These are phyloP conservation scores for Polypterus senegalus DNA, from an alignment of 2,113 vertebrate genomes.

Conservation along the genomic window DNA sequence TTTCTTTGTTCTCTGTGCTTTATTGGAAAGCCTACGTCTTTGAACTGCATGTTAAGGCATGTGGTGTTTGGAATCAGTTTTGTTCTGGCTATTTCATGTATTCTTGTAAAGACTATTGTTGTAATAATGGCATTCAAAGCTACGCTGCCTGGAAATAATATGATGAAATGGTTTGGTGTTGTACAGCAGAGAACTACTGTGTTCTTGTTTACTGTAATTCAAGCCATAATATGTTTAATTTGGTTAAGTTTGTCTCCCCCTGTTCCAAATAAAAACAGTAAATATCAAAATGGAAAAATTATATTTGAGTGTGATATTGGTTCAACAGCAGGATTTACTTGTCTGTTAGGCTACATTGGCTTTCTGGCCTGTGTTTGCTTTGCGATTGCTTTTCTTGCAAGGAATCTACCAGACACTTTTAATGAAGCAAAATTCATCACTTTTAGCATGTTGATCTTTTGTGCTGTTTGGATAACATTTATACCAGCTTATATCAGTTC, in stretches of 20 bases:
- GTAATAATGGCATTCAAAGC: conserved; percentile 44
- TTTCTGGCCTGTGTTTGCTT: conserved; percentile 38
- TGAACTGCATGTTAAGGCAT: conserved; percentile 46
- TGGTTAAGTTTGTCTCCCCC: conserved; percentile 38
- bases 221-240: conserved; percentile 36
- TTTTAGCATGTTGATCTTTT: conserved; percentile 47
- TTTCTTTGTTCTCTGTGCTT: not conserved
- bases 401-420: conserved; percentile 37
- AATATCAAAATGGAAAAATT: conserved; percentile 33
- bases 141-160: conserved; percentile 36
- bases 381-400: conserved; percentile 37
- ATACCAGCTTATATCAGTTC: conserved; percentile 44
- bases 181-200: conserved; percentile 39
- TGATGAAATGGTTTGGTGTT: conserved; percentile 47
- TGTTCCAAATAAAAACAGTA: conserved; percentile 29
- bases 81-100: conserved; percentile 43
- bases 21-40: conserved; percentile 7
- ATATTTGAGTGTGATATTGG: conserved; percentile 39
- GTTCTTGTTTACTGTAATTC: conserved; percentile 31
- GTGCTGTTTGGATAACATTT: conserved; percentile 41
- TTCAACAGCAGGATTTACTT: conserved; percentile 38
- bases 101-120: conserved; percentile 45
- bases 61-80: conserved; percentile 45
- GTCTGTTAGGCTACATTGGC: conserved; percentile 40
- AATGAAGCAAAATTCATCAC: conserved; percentile 41